Evolutionary conservation across 2,113 vertebrate genomes (phyloP).

Genomic region (Thamnaconus septentrionalis): DNA sequence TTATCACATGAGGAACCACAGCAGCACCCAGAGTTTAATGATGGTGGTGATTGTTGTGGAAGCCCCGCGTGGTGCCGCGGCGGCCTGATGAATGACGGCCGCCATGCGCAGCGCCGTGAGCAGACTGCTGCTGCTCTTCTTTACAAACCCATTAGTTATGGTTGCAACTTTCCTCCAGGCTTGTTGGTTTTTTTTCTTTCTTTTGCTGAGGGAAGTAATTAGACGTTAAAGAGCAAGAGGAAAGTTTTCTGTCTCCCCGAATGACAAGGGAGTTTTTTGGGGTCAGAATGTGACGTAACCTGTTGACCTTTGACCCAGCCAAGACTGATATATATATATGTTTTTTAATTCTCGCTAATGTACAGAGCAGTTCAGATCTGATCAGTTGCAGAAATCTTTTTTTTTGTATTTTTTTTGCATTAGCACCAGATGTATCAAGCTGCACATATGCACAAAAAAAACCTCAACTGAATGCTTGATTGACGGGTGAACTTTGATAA

Average conservation of each 20-base stretch:
- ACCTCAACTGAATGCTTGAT: background rate
- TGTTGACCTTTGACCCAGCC: no score
- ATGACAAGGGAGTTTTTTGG: background rate
- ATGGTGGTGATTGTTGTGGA: constrained; percentile 67
- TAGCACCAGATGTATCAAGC: background rate
- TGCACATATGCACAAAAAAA: background rate
- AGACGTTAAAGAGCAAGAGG: constrained; percentile 10
- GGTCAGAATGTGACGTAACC: background rate
- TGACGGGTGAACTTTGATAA: background rate
- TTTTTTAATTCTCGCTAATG: no score
- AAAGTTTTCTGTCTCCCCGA: background rate
- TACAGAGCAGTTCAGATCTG: no score
- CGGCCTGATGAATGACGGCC: constrained; percentile 61
- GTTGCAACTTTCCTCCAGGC: constrained; percentile 40
- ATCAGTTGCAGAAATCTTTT: background rate
- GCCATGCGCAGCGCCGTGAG: constrained; percentile 48
- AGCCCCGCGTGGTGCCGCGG: constrained; percentile 54
- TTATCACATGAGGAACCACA: constrained; percentile 69
- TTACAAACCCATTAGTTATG: constrained; percentile 58
- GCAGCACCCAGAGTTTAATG: constrained; percentile 66
- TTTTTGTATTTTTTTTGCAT: background rate
- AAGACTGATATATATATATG: no score
- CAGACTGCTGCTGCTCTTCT: constrained; percentile 53
- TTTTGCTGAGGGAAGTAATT: constrained; percentile 31
- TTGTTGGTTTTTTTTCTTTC: constrained; percentile 10